A percentile compares a stretch with the other conserved stretches of the same genome.
phyloP scores from a whole-genome alignment of 2,888 invertebrate genomes.

The Crossocerus cetratus region DNA sequence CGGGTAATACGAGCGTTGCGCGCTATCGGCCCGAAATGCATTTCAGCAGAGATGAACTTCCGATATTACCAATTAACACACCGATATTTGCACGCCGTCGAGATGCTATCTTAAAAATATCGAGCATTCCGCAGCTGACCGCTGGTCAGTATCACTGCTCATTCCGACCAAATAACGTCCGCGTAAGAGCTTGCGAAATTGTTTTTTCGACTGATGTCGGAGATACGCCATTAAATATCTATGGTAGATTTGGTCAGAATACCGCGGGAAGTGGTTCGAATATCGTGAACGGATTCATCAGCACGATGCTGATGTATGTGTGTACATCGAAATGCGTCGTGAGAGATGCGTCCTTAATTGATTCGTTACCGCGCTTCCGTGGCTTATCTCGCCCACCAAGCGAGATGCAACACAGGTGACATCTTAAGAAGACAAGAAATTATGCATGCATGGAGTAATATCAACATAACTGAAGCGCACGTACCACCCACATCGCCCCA shows the following conservation, averaged over 20 bases:
- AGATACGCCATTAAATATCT: neutral
- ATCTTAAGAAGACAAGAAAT: too few relatives aligned
- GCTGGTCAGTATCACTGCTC: neutral
- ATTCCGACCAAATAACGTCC: neutral
- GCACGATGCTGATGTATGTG: too few relatives aligned
- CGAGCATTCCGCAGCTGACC: neutral
- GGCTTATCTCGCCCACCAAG: too few relatives aligned
- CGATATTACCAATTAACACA: slow-evolving; percentile 3
- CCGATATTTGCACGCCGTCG: neutral
- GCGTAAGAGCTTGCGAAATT: neutral
- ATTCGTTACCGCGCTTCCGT: too few relatives aligned
- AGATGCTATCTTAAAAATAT: slow-evolving; percentile 2
- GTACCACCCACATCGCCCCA: too few relatives aligned
- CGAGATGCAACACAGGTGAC: too few relatives aligned
- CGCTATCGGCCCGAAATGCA: neutral
- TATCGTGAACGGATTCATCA: too few relatives aligned
- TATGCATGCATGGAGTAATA: too few relatives aligned
- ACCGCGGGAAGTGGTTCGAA: neutral
- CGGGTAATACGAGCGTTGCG: too few relatives aligned
- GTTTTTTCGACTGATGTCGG: neutral
- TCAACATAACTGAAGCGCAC: too few relatives aligned
- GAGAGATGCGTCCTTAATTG: too few relatives aligned
- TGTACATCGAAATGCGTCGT: too few relatives aligned
- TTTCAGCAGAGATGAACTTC: neutral
- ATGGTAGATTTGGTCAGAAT: slow-evolving; percentile 10